These are phyloP conservation scores for Cheilosia grossa DNA, from an alignment of 2,888 invertebrate genomes.

Conservation along the genomic window DNA sequence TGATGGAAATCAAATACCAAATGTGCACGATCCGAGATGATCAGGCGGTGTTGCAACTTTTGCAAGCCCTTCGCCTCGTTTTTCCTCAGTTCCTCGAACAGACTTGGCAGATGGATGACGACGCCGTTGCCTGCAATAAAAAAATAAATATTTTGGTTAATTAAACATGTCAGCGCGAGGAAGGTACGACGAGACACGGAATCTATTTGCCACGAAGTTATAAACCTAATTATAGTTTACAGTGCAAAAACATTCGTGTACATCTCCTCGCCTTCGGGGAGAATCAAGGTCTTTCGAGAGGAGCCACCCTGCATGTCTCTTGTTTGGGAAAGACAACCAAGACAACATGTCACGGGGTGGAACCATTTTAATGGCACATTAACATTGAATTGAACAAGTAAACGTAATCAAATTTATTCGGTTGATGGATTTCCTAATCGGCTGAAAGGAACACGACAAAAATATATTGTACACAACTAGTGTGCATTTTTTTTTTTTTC, in stretches of 20 bases:
- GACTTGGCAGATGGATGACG: slow-evolving; percentile 97
- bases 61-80: slow-evolving; percentile 95
- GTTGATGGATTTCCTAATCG: slow-evolving; percentile 49
- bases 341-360: slow-evolving; percentile 58
- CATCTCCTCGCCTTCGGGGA: neutral
- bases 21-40: slow-evolving; percentile 98
- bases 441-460: slow-evolving; percentile 4
- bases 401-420: slow-evolving; percentile 50
- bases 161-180: slow-evolving; percentile 21
- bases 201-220: slow-evolving; percentile 43
- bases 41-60: slow-evolving; percentile 91
- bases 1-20: slow-evolving; percentile 96
- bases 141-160: slow-evolving; percentile 28
- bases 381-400: slow-evolving; percentile 36
- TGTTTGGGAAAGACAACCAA: slow-evolving; percentile 23
- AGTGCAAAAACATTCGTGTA: slow-evolving; percentile 11
- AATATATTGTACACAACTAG: slow-evolving; percentile 15
- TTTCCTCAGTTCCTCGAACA: slow-evolving; percentile 97
- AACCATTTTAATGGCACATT: slow-evolving; percentile 64
- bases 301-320: slow-evolving; percentile 52
- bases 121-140: slow-evolving; percentile 95
- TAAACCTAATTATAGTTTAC: slow-evolving; percentile 63
- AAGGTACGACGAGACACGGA: slow-evolving; percentile 49
- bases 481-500: neutral
- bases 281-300: neutral